A percentile compares a stretch with the other conserved stretches of the same genome.
phyloP scores from a whole-genome alignment of 1,140 invertebrate species.

The Dendrolimus kikuchii region DNA sequence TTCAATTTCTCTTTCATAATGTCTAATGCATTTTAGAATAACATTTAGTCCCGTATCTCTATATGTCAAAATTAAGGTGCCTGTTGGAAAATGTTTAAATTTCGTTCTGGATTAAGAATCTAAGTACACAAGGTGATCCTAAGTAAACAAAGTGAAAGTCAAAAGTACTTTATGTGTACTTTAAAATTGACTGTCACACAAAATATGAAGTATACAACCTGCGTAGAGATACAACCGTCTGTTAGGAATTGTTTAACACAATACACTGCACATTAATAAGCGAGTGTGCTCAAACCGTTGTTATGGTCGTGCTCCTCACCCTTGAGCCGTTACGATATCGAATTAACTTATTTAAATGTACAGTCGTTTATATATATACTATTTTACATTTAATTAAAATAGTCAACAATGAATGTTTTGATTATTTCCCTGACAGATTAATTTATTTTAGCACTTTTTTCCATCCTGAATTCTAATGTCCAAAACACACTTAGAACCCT shows the following conservation, averaged over 20 bases:
- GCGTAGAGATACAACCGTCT: constrained; percentile 1
- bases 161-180: no score
- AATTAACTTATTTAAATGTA: constrained; percentile 41
- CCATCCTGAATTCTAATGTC: constrained; percentile 5
- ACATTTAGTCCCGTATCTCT: no score
- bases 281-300: constrained; percentile 56
- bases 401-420: constrained; percentile 34
- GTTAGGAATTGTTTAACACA: constrained; percentile 9
- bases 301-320: constrained; percentile 35
- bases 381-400: constrained; percentile 45
- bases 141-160: no score
- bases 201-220: not conserved
- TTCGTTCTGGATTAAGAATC: no score
- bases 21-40: no score
- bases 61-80: no score
- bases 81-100: no score
- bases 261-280: constrained; percentile 47
- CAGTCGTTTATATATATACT: constrained; percentile 40
- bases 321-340: constrained; percentile 22
- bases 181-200: no score
- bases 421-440: constrained; percentile 25
- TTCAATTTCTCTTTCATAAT: no score
- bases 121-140: no score
- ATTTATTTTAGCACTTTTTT: constrained; percentile 12
- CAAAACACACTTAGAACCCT: constrained; percentile 2